Base-by-base conservation (phyloP, 2,113 vertebrate genomes). In the Puffinus mauretanicus region DNA sequence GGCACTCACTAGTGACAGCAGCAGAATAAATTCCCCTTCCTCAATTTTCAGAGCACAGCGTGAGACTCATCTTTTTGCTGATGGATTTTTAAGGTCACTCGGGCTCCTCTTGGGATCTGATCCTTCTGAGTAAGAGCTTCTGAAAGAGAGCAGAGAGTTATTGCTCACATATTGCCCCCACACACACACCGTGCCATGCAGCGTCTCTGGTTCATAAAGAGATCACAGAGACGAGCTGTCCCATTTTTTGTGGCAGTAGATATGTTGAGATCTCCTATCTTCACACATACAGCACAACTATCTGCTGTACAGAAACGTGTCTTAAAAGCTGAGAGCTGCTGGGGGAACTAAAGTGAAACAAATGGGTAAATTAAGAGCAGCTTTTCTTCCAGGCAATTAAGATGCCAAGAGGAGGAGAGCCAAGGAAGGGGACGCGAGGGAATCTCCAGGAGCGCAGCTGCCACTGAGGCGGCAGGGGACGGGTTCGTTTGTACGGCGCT, bases 191-290 rank as follows among this genome's bases (percentile, higher is more conserved):
- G 2, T 32, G 51, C 52, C 55, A 46, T 0, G 0, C 47, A 82
- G 52, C 9, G 6, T 38, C 54, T 69, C 72, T 42, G 54, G 21
- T 8, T 69, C 82, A 40, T 46, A 83, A 60, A 44, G 64, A 71
- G 64, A 55, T 1, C 0, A 1, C 29, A 69, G 36, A 73, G 27
- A 66, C 0, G 0, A 82, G 36, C 25, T 18, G 4, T 36, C 21
- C 36, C 44, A 11, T 27, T 49, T 83, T 60, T 76, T 16, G 40
- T 64, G 70, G n/a, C 40, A 77, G 54, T 54, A 93, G 90, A 73
- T 11, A 36, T 16, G 16, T 16, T 1, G 1, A 34, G 34, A 30
- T 64, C 40, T 75, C 52, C 25, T 67, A 2, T 15, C 36, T 19
- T 29, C 47, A 51, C 1, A 1, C 32, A 46, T 2, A 73, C 10